Conservation (phyloP, 2,797 vertebrate genomes). For the Gephyroberyx darwinii region DNA sequence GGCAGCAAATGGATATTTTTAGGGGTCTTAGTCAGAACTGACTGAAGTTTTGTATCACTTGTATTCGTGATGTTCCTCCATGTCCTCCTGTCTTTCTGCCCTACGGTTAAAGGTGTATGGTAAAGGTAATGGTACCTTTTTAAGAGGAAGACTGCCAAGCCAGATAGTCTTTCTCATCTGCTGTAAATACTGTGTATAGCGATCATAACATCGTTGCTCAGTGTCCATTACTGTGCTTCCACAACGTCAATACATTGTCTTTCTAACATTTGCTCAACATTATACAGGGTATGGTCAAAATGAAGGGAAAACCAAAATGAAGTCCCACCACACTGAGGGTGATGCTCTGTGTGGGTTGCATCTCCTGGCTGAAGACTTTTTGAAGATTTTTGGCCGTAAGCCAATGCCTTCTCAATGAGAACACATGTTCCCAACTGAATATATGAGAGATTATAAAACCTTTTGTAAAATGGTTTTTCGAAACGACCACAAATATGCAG, state of each 20-base stretch:
- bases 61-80: slow-evolving; percentile 66
- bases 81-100: slow-evolving; percentile 64
- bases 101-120: slow-evolving; percentile 52
- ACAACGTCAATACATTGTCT: slow-evolving; percentile 56
- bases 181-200: slow-evolving; percentile 82
- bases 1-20: slow-evolving; percentile 79
- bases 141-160: slow-evolving; percentile 50
- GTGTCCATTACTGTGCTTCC: slow-evolving; percentile 74
- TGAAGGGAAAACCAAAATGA: slow-evolving; percentile 55
- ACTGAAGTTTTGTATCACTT: slow-evolving; percentile 70
- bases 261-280: slow-evolving; percentile 59
- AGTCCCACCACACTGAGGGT: slow-evolving; percentile 20
- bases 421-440: slow-evolving; percentile 12
- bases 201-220: slow-evolving; percentile 60
- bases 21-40: slow-evolving; percentile 65
- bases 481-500: neutral
- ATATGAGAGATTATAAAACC: slow-evolving; percentile 11
- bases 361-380: slow-evolving; percentile 16
- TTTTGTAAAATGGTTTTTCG: neutral
- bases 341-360: slow-evolving; percentile 48
- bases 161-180: slow-evolving; percentile 60
- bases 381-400: slow-evolving; percentile 19
- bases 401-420: slow-evolving; percentile 15
- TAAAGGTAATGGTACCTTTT: slow-evolving; percentile 50
- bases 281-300: slow-evolving; percentile 68